Evolutionary conservation across 2,797 vertebrate species (phyloP).

Genomic region (Notolabrus celidotus): DNA sequence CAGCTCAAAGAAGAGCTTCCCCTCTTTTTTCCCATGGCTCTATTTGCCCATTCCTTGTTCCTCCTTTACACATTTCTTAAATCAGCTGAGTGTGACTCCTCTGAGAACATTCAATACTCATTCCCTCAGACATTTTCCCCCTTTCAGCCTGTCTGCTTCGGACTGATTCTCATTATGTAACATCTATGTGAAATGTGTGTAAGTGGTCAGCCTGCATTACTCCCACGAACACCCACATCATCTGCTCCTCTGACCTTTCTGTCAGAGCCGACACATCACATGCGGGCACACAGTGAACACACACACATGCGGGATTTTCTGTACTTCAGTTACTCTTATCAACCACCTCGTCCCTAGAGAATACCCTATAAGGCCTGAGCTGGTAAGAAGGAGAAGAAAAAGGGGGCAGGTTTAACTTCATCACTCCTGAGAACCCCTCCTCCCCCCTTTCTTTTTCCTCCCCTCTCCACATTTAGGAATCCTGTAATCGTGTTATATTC

Average conservation of each 20-base stretch:
- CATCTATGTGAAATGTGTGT: constrained; percentile 24
- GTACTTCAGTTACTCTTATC: constrained; percentile 13
- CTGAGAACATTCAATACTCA: constrained; percentile 35
- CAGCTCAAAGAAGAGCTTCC: not conserved
- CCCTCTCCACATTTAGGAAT: constrained; percentile 53
- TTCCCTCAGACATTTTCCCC: constrained; percentile 6
- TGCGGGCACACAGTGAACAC: constrained; percentile 10
- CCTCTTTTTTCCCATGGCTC: constrained; percentile 46
- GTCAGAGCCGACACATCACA: constrained; percentile 22
- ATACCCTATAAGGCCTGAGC: constrained; percentile 72
- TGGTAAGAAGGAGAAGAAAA: constrained; percentile 20
- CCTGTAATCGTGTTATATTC: constrained; percentile 82
- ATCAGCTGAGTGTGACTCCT: constrained; percentile 52
- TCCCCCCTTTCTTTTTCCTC: constrained; percentile 3
- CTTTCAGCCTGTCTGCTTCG: constrained; percentile 8
- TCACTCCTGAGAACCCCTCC: constrained; percentile 55
- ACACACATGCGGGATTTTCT: constrained; percentile 23
- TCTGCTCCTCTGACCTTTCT: constrained; percentile 22
- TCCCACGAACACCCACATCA: constrained; percentile 14
- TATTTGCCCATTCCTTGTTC: constrained; percentile 42
- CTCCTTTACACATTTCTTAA: constrained; percentile 57
- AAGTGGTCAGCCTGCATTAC: constrained; percentile 7
- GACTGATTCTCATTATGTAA: constrained; percentile 39
- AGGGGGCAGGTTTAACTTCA: constrained; percentile 48
- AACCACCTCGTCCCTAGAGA: constrained; percentile 50